Evolutionary conservation across 2,888 invertebrate genomes (phyloP), one percentile per base, ranked within the genome.

Genomic region (Dynastes maya): DNA sequence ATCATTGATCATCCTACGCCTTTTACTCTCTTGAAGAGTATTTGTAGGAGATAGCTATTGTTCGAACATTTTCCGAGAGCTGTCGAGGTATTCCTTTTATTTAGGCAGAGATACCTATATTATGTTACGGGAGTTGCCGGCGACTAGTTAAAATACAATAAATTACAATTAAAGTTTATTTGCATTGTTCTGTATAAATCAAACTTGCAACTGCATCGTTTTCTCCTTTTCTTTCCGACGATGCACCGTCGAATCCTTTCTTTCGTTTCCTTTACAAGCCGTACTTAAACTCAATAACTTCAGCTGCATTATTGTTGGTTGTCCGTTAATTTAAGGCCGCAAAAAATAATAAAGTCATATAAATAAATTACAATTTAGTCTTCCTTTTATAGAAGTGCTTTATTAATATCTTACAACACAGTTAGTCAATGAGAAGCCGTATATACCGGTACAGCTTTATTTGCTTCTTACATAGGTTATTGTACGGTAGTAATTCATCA

Each of bases 121-220:
- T 77, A 78, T 64, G 64, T 63, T 65, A 58, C 77, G 29, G 72
- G 53, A 74, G 74, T 79, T 76, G 37, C 67, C 68, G 67, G 45
- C 61, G 72, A 74, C 72, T 77, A 79, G 77, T 79, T 79, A 79
- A 79, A 79, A 77, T 72, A 72, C 79, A 49, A 79, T 79, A 79
- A 79, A 79, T 79, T 77, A 77, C 79, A 79, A 79, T 79, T 77
- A 79, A 76, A 76, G 71, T 78, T 72, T 78, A 51, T 78, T 78
- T 78, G 76, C 77, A 71, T 77, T 77, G 77, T 77, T 77, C 58
- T 55, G 45, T 55, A 67, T 76, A 76, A 76, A 68, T 76, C 76
- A 76, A 76, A 64, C 53, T 64, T 37, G 76, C 76, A 76, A 67
- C 58, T 3, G 67, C 58, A 27, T 40, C 53, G 22, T 68, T 27